Base-by-base conservation (phyloP, 2,797 vertebrate species). In the Oreortyx pictus region DNA sequence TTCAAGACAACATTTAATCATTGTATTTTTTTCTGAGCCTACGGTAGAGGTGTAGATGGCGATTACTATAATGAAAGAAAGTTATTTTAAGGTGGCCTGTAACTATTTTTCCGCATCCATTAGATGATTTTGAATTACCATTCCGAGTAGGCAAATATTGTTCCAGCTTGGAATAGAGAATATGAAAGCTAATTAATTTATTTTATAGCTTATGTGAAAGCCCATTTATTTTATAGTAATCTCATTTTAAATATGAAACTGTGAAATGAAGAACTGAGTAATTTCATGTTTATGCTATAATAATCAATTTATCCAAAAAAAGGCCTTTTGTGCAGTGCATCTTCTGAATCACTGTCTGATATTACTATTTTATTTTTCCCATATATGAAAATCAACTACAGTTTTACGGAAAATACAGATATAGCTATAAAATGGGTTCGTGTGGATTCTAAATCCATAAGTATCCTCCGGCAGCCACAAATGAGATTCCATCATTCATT, bases 341-440 rank as follows among this genome's bases (percentile, higher is more conserved):
- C 7, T 54, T 84, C 46, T 60, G 68, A 92, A 73, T 91, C 5
- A 37, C 56, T 79, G 75, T 49, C 52, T 88, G 52, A 46, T 76
- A 56, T 18, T 80, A 17, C 54, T 12, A 73, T 60, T 88, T 81
- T 85, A 44, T 31, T 91, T 91, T 77, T 35, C n/a, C 31, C 49
- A 43, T 84, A 82, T 86, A 20, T 88, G 65, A 84, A 94, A 82
- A 76, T 76, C 52, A 77, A 50, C 35, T 62, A 65, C 43, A 77
- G 20, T 91, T 94, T 93, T 89, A 82, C 54, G 91, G 61, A 84
- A 96, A 80, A 85, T 44, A 66, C 16, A 66, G 75, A 31, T 35
- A n/a, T 41, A 81, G 9, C n/a, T 93, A 9, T 93, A 41, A 92
- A 84, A 59, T 52, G 68, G 49, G 22, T 89, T 67, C 27, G 29